These are phyloP conservation scores for Phylloscopus whistleri DNA, from an alignment of 2,113 vertebrate species.

Conservation along the genomic window DNA sequence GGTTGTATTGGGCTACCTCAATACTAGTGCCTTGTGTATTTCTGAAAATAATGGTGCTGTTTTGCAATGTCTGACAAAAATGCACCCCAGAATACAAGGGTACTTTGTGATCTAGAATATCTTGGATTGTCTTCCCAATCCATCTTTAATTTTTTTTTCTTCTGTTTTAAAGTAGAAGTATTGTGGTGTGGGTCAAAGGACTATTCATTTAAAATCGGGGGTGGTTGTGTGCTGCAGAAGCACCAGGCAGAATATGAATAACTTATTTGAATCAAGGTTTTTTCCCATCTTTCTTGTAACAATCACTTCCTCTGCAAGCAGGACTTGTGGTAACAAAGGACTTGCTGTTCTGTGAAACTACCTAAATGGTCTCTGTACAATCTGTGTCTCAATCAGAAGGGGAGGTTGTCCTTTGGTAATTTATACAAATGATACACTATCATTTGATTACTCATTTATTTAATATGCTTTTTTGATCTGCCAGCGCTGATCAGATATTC, in stretches of 20 bases:
- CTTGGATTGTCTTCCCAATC: background rate
- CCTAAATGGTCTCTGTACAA: background rate
- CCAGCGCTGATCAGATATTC: background rate
- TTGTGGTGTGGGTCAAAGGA: background rate
- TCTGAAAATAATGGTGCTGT: background rate
- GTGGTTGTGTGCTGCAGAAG: background rate
- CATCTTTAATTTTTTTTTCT: background rate
- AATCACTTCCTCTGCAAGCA: background rate
- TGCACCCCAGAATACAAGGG: rapidly evolving
- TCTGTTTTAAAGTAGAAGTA: background rate
- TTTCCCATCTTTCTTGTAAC: background rate
- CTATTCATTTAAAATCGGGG: background rate
- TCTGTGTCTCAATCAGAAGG: background rate
- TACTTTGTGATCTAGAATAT: background rate
- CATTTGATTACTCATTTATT: constrained; percentile 35
- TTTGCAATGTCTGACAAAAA: background rate
- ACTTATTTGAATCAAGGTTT: background rate
- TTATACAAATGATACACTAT: constrained; percentile 2
- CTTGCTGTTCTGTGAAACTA: background rate
- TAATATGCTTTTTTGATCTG: constrained; percentile 28
- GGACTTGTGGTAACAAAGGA: rapidly evolving
- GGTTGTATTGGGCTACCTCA: background rate
- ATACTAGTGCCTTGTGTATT: background rate
- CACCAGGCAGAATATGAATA: background rate
- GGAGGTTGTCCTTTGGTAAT: background rate